Conservation (phyloP, 2,113 vertebrate genomes). For the Calonectris borealis region DNA sequence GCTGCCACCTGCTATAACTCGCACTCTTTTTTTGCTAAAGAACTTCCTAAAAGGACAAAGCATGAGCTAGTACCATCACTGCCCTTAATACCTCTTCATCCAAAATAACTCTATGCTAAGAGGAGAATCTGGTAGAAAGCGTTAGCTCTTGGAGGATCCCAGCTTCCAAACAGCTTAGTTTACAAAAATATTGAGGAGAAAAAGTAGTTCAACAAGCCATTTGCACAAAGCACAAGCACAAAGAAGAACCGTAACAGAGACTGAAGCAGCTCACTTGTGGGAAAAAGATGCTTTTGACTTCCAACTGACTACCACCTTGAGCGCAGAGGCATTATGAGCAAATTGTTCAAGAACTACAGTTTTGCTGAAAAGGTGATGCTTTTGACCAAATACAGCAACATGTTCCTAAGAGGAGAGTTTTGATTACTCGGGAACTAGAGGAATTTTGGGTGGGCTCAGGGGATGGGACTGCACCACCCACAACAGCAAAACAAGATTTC, state of each 20-base stretch:
- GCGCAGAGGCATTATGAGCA: neutral
- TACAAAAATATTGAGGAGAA: neutral
- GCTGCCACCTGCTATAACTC: neutral
- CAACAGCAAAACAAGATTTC: neutral
- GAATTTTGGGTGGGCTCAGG: neutral
- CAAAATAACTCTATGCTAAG: neutral
- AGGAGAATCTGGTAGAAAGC: neutral
- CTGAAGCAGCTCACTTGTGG: neutral
- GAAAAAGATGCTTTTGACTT: neutral
- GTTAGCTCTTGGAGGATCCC: neutral
- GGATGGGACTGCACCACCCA: neutral
- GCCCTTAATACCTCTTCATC: neutral
- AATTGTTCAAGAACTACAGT: neutral
- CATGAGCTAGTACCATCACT: neutral
- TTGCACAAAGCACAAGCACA: constrained; percentile 29
- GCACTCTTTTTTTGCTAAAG: neutral
- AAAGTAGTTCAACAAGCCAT: neutral
- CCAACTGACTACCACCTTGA: neutral
- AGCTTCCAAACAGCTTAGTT: neutral
- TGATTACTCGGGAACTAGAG: neutral
- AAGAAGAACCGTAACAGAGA: neutral
- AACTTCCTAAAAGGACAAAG: neutral
- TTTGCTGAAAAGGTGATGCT: neutral
- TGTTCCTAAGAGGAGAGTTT: neutral
- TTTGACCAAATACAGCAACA: neutral